Percentiles rank a stretch among this genome's conserved stretches.
Conservation (phyloP, 2,113 vertebrate species). For the Colistium nudipinnis region DNA sequence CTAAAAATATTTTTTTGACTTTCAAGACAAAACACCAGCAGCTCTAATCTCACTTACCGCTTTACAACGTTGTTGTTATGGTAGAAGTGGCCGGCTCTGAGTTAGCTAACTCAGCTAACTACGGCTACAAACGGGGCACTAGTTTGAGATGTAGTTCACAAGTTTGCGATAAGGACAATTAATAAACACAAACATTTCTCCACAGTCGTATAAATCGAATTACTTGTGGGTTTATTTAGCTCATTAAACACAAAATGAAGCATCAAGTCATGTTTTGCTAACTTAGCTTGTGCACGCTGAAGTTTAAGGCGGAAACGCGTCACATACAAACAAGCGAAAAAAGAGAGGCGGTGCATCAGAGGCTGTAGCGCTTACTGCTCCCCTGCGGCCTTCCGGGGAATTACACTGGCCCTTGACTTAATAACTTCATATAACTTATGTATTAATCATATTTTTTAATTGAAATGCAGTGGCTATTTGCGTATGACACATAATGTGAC, state of each 20-base stretch:
- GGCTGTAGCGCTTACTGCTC: background rate
- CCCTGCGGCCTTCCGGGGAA: slow-evolving; percentile 14
- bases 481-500: no score
- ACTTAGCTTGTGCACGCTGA: slow-evolving; percentile 16
- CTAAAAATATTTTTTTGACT: fast-evolving
- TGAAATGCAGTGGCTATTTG: no score
- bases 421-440: no score
- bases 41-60: slow-evolving; percentile 20
- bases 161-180: background rate
- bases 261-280: slow-evolving; percentile 5
- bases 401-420: background rate
- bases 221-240: background rate
- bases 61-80: slow-evolving; percentile 32
- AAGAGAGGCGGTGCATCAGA: background rate
- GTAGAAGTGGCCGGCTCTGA: background rate
- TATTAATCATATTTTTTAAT: no score
- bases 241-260: background rate
- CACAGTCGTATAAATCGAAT: fast-evolving
- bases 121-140: background rate
- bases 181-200: background rate
- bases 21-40: background rate
- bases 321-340: background rate
- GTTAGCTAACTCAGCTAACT: slow-evolving; percentile 44
- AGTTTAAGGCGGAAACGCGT: slow-evolving; percentile 37
- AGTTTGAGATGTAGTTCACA: background rate